Percentiles rank a stretch among this genome's conserved stretches.
These are phyloP conservation scores for Ophioninae sp. DNA, from an alignment of 2,888 invertebrate species.

Conservation along the genomic window DNA sequence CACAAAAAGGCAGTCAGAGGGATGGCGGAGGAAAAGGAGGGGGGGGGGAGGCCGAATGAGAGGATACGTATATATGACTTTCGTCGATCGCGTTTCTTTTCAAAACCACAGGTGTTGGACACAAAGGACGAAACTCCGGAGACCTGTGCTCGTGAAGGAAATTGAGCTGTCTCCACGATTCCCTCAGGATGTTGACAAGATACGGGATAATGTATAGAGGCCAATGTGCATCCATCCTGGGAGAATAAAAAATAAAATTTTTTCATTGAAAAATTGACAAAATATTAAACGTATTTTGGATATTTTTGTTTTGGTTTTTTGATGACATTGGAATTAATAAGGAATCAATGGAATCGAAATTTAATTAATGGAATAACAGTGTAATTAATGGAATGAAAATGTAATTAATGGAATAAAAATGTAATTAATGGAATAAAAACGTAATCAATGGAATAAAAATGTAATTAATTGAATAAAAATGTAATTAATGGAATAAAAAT, in stretches of 20 bases:
- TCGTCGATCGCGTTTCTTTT: conserved; percentile 50
- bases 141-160: conserved; percentile 34
- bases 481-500: no score
- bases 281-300: background rate
- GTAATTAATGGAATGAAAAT: no score
- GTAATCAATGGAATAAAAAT: no score
- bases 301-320: no score
- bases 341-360: no score
- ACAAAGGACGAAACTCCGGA: conserved; percentile 34
- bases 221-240: background rate
- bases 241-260: background rate
- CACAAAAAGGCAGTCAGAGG: conserved; percentile 26
- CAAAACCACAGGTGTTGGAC: conserved; percentile 59
- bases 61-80: conserved; percentile 32
- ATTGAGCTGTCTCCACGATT: conserved; percentile 48
- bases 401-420: no score
- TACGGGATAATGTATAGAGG: conserved; percentile 14
- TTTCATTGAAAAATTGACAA: background rate
- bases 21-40: background rate
- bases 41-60: conserved; percentile 1
- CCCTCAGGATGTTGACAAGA: conserved; percentile 41
- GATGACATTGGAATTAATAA: no score
- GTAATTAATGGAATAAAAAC: no score
- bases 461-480: no score
- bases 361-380: no score